A percentile compares a stretch with the other conserved stretches of the same genome.
Evolutionary conservation across 1,140 invertebrate species (phyloP).

Genomic region (Triops longicaudatus): DNA sequence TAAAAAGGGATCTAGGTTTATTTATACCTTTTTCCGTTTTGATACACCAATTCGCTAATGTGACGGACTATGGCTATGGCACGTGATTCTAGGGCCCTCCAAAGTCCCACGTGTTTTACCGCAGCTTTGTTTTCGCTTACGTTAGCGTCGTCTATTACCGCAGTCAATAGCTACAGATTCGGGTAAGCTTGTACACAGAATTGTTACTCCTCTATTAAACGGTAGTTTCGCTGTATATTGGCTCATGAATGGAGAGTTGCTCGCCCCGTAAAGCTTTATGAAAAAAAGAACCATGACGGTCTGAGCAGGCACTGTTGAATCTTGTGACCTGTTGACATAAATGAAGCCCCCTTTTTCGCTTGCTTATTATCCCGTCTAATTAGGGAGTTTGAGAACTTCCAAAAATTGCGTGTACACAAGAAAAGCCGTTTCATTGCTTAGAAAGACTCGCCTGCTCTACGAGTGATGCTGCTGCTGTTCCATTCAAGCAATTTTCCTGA

Average conservation of each 20-base stretch:
- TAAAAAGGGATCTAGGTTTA: not conserved
- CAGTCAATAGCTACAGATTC: not conserved
- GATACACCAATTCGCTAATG: not conserved
- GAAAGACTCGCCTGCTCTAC: not conserved
- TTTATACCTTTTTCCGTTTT: not conserved
- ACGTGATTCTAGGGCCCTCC: not conserved
- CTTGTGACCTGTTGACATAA: not conserved
- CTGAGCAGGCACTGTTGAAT: not conserved
- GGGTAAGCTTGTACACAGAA: not conserved
- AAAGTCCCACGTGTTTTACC: slow-evolving; percentile 11
- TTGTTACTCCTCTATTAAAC: not conserved
- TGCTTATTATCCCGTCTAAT: slow-evolving; percentile 8
- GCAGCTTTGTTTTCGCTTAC: not conserved
- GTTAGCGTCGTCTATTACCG: not conserved
- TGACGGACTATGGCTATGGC: not conserved
- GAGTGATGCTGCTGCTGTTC: not conserved
- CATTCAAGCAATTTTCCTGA: not conserved
- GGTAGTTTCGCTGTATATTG: not conserved
- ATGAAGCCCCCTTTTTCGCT: not conserved
- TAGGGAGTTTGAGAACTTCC: not conserved
- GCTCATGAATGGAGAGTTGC: not conserved
- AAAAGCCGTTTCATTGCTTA: not conserved
- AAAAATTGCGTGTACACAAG: not conserved
- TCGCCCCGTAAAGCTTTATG: too few species aligned
- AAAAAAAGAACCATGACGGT: not conserved